These are phyloP conservation scores for Eudorcas thomsonii DNA, from an alignment of 2,113 vertebrate genomes.

Conservation along the genomic window DNA sequence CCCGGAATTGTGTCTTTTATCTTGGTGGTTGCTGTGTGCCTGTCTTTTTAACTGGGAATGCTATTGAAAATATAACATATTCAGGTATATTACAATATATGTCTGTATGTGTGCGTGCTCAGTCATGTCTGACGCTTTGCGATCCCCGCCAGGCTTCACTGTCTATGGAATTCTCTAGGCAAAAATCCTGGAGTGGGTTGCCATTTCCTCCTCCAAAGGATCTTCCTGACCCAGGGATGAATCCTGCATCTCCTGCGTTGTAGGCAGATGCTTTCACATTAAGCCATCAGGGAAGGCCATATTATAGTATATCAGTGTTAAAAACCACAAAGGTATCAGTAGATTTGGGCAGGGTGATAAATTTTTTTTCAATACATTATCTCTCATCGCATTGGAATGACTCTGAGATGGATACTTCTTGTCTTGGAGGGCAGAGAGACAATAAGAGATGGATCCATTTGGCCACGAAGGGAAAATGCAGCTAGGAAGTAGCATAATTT, in stretches of 20 bases:
- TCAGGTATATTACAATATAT: neutral
- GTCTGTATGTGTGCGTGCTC: neutral
- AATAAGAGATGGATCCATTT: neutral
- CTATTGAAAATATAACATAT: neutral
- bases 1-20: neutral
- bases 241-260: neutral
- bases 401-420: neutral
- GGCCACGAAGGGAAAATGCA: rapidly evolving
- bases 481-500: neutral
- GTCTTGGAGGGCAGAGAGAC: neutral
- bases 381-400: neutral
- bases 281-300: neutral
- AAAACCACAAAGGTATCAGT: neutral
- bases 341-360: neutral
- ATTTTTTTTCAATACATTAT: neutral
- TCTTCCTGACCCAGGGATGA: neutral
- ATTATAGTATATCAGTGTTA: neutral
- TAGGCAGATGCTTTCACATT: neutral
- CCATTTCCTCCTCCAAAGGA: neutral
- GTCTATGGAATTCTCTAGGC: neutral
- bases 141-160: neutral
- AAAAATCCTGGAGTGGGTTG: neutral
- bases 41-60: neutral
- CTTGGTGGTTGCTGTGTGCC: neutral
- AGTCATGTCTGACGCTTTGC: neutral